Evolutionary conservation across 2,888 invertebrate genomes (phyloP), one percentile per base, ranked within the genome.

Genomic region (Ischnus inquisitorius): DNA sequence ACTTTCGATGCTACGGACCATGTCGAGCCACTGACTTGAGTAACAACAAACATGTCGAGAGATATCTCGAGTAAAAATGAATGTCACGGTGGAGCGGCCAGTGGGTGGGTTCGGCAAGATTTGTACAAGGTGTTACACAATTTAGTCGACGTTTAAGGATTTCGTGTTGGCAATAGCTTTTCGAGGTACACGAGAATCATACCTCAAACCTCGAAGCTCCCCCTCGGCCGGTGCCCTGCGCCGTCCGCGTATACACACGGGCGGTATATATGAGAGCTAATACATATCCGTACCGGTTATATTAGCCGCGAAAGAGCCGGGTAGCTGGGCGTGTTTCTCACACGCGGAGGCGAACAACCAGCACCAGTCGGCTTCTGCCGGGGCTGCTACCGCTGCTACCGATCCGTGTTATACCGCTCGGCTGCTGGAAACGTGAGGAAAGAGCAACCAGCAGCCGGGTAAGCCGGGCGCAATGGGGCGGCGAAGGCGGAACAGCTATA

Each of bases 71-170:
- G n/a, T n/a, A n/a, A 28, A 28, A 60, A 60, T n/a, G 25, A 25
- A 60, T 60, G 14, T 60, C 28, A 25, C 25, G 28, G 14, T 28
- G 16, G 34, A 2, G 64, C 22, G 19, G 16, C n/a, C n/a, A 54
- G 68, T 72, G 16, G 68, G 65, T 77, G 68, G 81, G 79, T 72
- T 41, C 41, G 51, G 76, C 48, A 43, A 54, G 71, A 64, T 72
- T 34, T 64, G 78, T 75, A 79, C 86, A 80, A 84, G 84, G 84
- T 86, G 86, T 84, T 86, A 80, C 82, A 84, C 80, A 71, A 84
- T 86, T 86, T 86, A 82, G 82, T 75, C 77, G 79, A 82, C 84
- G 82, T 78, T 86, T 84, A 86, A 86, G 86, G 80, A 80, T 86
- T 80, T 64, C 86, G 76, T 82, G 82, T 79, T 54, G 62, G 79